These are phyloP conservation scores for Gymnocypris eckloni DNA, from an alignment of 2,797 vertebrate genomes.

Conservation along the genomic window DNA sequence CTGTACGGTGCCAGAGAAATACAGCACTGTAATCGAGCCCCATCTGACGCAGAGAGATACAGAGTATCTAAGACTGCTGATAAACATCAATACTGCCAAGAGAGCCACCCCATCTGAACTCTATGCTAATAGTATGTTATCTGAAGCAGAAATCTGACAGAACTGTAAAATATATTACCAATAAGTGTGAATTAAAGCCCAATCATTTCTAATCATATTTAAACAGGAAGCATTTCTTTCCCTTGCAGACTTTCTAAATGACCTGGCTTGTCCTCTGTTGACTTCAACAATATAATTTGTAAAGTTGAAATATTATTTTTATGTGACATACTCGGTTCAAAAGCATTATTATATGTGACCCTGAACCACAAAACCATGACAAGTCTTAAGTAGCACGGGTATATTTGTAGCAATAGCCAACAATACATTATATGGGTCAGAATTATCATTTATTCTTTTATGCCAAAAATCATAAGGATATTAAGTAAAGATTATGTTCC, in stretches of 20 bases:
- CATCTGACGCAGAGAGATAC: constrained; percentile 51
- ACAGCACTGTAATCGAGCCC: constrained; percentile 63
- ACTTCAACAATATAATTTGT: not conserved
- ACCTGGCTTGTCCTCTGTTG: not conserved
- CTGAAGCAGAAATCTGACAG: not conserved
- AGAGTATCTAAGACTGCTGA: constrained; percentile 11
- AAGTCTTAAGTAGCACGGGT: no score
- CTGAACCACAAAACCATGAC: no score
- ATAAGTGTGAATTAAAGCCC: not conserved
- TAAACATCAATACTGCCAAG: constrained; percentile 23
- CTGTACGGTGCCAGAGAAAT: constrained; percentile 63
- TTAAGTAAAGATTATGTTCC: no score
- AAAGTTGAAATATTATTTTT: not conserved
- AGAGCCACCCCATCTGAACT: constrained; percentile 11
- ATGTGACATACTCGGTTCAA: not conserved
- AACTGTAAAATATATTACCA: constrained; percentile 3
- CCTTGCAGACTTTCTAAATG: not conserved
- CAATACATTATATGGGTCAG: no score
- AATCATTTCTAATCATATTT: not conserved
- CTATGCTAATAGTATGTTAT: constrained; percentile 19
- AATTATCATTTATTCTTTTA: no score
- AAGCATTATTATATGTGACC: not conserved
- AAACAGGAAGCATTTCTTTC: not conserved
- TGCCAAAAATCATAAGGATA: no score
- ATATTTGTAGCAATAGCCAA: no score